Evolutionary conservation across 1,140 invertebrate species (phyloP).

Genomic region (Microplitis demolitor): DNA sequence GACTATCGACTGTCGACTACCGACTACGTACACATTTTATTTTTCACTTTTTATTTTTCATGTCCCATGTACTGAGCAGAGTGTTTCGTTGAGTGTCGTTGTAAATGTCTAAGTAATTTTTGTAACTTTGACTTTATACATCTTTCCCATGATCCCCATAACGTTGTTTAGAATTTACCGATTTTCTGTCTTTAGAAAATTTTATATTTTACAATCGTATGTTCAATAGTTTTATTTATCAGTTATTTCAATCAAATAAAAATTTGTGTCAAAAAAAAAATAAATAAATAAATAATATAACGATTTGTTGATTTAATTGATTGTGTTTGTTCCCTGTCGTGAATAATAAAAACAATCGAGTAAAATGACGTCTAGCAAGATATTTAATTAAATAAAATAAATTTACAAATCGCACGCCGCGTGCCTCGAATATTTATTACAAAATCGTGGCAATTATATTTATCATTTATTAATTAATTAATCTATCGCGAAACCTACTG

Average conservation of each 20-base stretch:
- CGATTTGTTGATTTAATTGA: no score
- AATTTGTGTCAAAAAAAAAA: no score
- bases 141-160: no score
- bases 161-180: no score
- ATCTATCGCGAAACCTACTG: neutral
- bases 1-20: neutral
- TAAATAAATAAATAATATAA: no score
- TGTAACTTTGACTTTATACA: no score
- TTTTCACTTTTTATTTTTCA: neutral
- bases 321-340: neutral
- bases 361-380: slow-evolving; percentile 6
- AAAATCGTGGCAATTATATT: neutral
- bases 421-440: slow-evolving; percentile 18
- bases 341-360: slow-evolving; percentile 5
- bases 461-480: neutral
- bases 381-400: neutral
- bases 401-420: neutral
- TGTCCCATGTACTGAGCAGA: neutral
- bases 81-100: no score
- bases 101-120: no score
- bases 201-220: no score
- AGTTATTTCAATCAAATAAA: no score
- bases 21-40: neutral
- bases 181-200: no score
- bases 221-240: no score